These are phyloP conservation scores for human (Homo sapiens) DNA, from an alignment of 2,113 vertebrate genomes.

Conservation along the genomic window GRCh38 chr18:23680501-23681000, in stretches of 20 bases:
- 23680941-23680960: not conserved
- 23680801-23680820: not conserved
- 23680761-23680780: not conserved
- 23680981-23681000: not conserved
- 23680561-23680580: not conserved
- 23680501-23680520: not conserved
- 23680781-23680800: not conserved
- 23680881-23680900: not conserved
- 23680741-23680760: not conserved
- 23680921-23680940: not conserved
- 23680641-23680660: not conserved
- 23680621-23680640: not conserved
- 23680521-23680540: not conserved
- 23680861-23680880: not conserved
- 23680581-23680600: not conserved
- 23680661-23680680: not conserved
- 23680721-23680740: not conserved
- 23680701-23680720: not conserved
- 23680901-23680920: not conserved
- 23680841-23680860: conserved; percentile 12
- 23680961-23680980: not conserved
- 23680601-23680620: not conserved
- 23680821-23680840: not conserved
- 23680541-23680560: conserved; percentile 5
- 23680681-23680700: not conserved